Percentiles rank a stretch among this genome's conserved stretches.
Conservation (phyloP, 2,888 invertebrate genomes). For the Spilosoma lubricipeda region DNA sequence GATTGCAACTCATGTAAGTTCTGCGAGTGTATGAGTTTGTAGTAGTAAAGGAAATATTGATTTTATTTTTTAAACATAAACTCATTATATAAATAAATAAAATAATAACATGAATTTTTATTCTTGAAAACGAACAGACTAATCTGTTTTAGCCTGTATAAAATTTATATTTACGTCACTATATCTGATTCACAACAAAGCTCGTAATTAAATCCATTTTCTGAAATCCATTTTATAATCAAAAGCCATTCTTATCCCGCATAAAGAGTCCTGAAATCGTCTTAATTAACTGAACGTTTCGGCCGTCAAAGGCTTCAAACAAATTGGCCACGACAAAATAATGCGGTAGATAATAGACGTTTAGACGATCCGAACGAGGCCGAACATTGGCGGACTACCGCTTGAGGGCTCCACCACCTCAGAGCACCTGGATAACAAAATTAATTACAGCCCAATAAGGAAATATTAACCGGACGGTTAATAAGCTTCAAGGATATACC, state of each 20-base stretch:
- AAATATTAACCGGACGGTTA: conserved; percentile 83
- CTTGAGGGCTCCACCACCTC: conserved; percentile 49
- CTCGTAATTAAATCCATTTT: conserved; percentile 32
- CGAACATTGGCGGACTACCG: conserved; percentile 56
- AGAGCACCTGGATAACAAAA: conserved; percentile 84
- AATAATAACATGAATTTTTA: neutral
- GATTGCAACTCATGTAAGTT: no score
- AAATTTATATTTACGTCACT: neutral
- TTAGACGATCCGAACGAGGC: conserved; percentile 52
- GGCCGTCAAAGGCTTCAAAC: conserved; percentile 82
- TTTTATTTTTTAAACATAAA: neutral
- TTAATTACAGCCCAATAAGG: conserved; percentile 84
- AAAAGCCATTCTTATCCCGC: conserved; percentile 51
- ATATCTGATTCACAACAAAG: neutral
- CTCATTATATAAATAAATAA: neutral
- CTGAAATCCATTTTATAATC: conserved; percentile 48
- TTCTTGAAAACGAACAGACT: neutral
- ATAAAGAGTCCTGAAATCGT: conserved; percentile 56
- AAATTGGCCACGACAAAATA: conserved; percentile 83
- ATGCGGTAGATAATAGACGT: conserved; percentile 81
- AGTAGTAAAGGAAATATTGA: neutral
- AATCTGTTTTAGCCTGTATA: neutral
- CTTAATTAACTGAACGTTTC: conserved; percentile 80
- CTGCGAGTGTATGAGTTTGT: no score
- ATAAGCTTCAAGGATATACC: conserved; percentile 84